Evolutionary conservation across 2,888 invertebrate genomes (phyloP), one percentile per base, ranked within the genome.

Genomic region (Encarsia formosa): DNA sequence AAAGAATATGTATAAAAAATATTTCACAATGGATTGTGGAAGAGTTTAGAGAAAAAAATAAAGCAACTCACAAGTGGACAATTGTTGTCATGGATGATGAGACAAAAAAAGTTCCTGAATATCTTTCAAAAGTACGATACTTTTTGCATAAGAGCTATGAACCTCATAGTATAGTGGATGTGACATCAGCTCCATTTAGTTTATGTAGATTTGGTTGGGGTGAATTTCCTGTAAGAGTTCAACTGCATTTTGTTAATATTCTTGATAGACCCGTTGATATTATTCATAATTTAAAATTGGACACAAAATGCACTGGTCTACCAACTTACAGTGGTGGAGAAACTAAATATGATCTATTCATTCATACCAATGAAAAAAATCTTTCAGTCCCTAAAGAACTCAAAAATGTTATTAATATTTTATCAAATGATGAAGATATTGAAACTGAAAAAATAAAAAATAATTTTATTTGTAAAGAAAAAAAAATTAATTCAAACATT

Each of bases 61-160:
- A 87, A 1, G n/a, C n/a, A n/a, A 90, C 88, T 6, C 91, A 94
- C 75, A 91, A 91, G 71, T 94, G 94, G 94, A 82, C 92, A 76
- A 82, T 93, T 49, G 94, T 93, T 77, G 84, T 93, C 2, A 81
- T 90, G 62, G 86, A 86, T 0, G 80, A 83, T 47, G 77, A 81
- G 52, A 80, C 81, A 22, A 75, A 76, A 56, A 78, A 78, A 59
- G 79, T 83, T 55, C 79, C 84, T 16, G 74, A 78, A 41, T 83
- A 86, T 64, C 78, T 91, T 5, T 79, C 81, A 40, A 86, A 86
- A 73, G 87, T 91, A 49, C 79, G 85, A 56, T 91, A 91, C 65
- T 83, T 86, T 59, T 77, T 94, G 48, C 91, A 94, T 76, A 86
- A 87, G 19, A 91, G 90, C 20, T 94, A 92, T 75, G 83, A 86